Base-by-base conservation (phyloP, 2,888 invertebrate species). In the Hydriomena furcata region DNA sequence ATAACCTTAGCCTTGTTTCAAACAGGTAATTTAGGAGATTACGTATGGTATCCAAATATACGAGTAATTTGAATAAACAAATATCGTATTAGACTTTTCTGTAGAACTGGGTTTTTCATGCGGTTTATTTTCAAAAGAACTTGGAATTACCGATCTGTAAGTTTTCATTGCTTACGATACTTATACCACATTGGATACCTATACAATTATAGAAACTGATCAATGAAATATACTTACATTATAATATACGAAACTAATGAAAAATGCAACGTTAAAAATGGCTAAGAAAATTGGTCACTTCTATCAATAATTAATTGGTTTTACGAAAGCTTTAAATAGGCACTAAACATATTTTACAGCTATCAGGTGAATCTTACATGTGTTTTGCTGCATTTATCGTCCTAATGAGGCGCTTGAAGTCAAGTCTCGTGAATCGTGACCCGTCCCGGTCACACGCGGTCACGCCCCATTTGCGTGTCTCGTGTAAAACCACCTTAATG, bases 391-490 rank as follows among this genome's bases (percentile, higher is more conserved):
- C 43, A 38, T 52, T 46, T 36, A 10, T 13, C n/a, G 40, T 41
- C 43, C 46, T 55, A 46, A 51, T 46, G 45, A 46, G 42, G 38
- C 50, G 47, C 47, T 43, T 47, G 34, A 40, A 52, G 43, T 43
- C 62, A 59, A 61, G 61, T 61, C 60, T 63, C 65, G 57, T 72
- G 64, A 66, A 65, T 82, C 82, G 84, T 86, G 85, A 85, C 85
- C 75, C 60, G 77, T 61, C 70, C 69, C 67, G 73, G 73, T 72
- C 75, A 71, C 59, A 68, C 63, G 63, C 68, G 72, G 84, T 82
- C 82, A 84, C 83, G 85, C 80, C 84, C 84, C 84, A 83, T 86
- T 82, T 79, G 65, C 68, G 66, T 66, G 70, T 67, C 66, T 68
- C 66, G 58, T 73, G 73, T 74, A 66, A 64, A 65, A 69, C 71